phyloP scores from a whole-genome alignment of 2,888 invertebrate species.

The Azorinus chamasolen region DNA sequence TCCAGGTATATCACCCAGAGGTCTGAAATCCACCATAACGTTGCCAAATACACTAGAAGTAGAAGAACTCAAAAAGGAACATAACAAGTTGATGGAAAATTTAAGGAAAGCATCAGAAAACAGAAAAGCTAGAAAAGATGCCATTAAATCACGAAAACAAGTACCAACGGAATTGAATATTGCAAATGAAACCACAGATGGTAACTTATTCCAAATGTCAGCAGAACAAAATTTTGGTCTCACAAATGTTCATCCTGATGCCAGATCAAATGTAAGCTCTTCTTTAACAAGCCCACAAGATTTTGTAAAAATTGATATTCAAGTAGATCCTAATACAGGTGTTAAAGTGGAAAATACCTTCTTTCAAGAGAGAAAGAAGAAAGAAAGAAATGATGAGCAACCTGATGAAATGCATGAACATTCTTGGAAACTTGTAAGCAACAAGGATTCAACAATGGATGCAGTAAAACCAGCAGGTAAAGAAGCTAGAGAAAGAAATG shows the following conservation, averaged over 20 bases:
- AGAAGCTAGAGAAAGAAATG: conserved; percentile 24
- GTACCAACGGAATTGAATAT: background rate
- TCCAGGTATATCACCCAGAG: conserved; percentile 23
- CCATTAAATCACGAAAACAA: conserved; percentile 53
- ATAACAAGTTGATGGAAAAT: conserved; percentile 77
- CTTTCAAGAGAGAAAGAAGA: too few species aligned
- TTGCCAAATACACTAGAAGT: conserved; percentile 70
- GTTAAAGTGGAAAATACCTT: conserved; percentile 40
- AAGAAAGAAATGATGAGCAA: background rate
- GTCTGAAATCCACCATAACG: conserved; percentile 2
- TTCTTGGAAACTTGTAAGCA: conserved; percentile 50
- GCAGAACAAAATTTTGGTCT: too few species aligned
- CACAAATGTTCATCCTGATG: too few species aligned
- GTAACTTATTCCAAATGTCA: too few species aligned
- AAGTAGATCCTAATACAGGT: conserved; percentile 46
- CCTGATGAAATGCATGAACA: conserved; percentile 38
- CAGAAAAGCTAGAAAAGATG: conserved; percentile 59
- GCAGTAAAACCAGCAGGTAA: conserved; percentile 47
- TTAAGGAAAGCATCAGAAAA: conserved; percentile 66
- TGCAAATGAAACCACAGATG: background rate
- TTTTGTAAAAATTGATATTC: conserved; percentile 50
- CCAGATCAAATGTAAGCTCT: too few species aligned
- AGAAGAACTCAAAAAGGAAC: conserved; percentile 76
- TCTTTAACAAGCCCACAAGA: conserved; percentile 30
- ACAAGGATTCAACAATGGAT: conserved; percentile 38